Evolutionary conservation across 2,888 invertebrate species (phyloP).

Genomic region (Nephrotoma guestfalica): DNA sequence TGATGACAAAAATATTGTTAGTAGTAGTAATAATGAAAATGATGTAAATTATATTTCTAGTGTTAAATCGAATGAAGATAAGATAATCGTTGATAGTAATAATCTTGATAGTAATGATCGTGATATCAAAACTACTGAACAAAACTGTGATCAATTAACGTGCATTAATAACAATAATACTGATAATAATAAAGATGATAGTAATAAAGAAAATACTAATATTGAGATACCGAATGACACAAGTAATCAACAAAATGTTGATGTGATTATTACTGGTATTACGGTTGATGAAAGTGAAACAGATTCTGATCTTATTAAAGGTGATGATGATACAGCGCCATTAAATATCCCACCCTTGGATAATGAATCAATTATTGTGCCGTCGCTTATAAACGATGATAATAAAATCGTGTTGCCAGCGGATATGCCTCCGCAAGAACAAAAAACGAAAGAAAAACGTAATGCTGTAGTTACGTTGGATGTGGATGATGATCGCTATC

Average conservation of each 20-base stretch:
- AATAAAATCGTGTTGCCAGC: background rate
- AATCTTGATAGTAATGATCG: background rate
- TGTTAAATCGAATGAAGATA: slow-evolving; percentile 4
- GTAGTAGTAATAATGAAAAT: background rate
- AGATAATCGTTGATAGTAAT: slow-evolving; percentile 6
- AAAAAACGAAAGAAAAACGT: background rate
- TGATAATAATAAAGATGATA: background rate
- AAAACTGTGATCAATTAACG: slow-evolving; percentile 1
- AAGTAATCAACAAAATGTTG: background rate
- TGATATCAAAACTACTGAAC: background rate
- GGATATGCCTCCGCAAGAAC: background rate
- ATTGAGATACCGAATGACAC: background rate
- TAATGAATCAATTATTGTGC: background rate
- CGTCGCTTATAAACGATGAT: background rate
- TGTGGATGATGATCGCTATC: slow-evolving; percentile 36
- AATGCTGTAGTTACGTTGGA: background rate
- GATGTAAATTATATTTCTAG: slow-evolving; percentile 1
- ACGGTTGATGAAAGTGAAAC: background rate
- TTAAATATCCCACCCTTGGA: background rate
- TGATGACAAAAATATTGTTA: background rate
- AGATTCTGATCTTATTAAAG: background rate
- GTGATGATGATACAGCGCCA: background rate
- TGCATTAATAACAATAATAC: slow-evolving; percentile 4
- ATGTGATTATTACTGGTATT: slow-evolving; percentile 1
- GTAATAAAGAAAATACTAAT: background rate